Evolutionary conservation across 2,113 vertebrate genomes (phyloP), one percentile per base, ranked within the genome.

Genomic region (Cnemophilus loriae): DNA sequence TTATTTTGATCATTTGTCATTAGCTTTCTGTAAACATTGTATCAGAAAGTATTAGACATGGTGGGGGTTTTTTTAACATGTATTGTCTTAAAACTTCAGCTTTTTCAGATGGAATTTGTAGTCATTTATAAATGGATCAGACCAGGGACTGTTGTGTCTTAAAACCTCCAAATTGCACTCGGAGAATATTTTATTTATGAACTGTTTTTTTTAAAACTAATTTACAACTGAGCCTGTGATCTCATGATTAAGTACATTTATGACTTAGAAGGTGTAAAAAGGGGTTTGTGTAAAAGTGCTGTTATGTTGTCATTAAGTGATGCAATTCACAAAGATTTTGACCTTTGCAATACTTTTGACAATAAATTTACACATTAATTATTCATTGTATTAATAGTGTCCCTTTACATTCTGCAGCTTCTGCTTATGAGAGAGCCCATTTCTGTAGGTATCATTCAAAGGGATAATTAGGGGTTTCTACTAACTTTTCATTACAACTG

Each of bases 61-160:
- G 5, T 3, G 5, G 19, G 9, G 16, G 6, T 0, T 9, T 42
- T 39, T 65, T 42, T 28, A 57, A 49, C 4, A 13, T 44, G 4
- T 37, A 10, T 39, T 77, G 16, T 35, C 46, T 74, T 84, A 86
- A 63, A 73, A 47, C 5, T 10, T 74, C 22, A 61, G 1, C n/a
- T 59, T 52, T 82, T 67, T 13, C 39, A 10, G 18, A 16, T 23
- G 10, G 26, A 70, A 22, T 57, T 87, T 77, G 3, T 46, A 57
- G 33, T 39, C 1, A 67, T 55, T 88, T 75, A 30, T 46, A 63
- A 44, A 32, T 49, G 12, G 15, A 67, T 67, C 13, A 59, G 19
- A 53, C 3, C 12, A 50, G 47, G 33, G 23, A 37, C 16, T 41
- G 28, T 7, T 59, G 44, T 53, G 35, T 18, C 35, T 59, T 56